Base-by-base conservation (phyloP, 2,797 vertebrate species). In the Centroberyx gerrardi region DNA sequence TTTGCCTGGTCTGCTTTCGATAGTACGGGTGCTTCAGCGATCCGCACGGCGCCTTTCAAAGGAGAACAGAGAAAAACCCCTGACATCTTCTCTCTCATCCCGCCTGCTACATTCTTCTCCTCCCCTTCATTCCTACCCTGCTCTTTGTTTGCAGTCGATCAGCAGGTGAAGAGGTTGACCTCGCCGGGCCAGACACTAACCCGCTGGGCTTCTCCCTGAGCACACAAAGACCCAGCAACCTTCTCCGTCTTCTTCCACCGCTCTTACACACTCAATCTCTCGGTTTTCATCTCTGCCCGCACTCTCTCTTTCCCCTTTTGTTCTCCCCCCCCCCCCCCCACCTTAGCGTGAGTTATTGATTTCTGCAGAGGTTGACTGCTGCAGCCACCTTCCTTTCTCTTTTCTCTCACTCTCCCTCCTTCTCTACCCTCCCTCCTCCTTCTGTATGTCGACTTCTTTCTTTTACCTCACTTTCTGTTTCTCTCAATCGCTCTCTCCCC, bases 271-370 rank as follows among this genome's bases (percentile, higher is more conserved):
- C 72, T 82, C 66, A 62, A 15, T 63, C 80, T 53, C 48, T 83
- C 59, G 66, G 64, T 86, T 83, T 84, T 81, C 69, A 68, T 81
- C 74, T 74, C 61, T 83, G 65, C 86, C 78, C 62, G 70, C 68
- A 55, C 60, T 63, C 68, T 76, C 40, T 64, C 52, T 66, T 69
- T 72, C 55, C 58, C 58, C 28, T 80, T 85, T 81, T 81, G 80
- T 87, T 84, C 80, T 77, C 75, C 62, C 29, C 0, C 81, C 67
- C 82, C 82, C 38, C 74, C 29, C 49, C 29, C 46, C 68, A 78
- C 83, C 77, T 81, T 76, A 76, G 86, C 77, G 81, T 72, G 78
- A 88, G 84, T 77, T 92, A 93, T 92, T 76, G 93, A 93, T 93
- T 92, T 89, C 66, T 90, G 74, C 80, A 88, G 91, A 91, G 85